Conservation (phyloP, 1,140 invertebrate species). For the Brachionus plicatilis region DNA sequence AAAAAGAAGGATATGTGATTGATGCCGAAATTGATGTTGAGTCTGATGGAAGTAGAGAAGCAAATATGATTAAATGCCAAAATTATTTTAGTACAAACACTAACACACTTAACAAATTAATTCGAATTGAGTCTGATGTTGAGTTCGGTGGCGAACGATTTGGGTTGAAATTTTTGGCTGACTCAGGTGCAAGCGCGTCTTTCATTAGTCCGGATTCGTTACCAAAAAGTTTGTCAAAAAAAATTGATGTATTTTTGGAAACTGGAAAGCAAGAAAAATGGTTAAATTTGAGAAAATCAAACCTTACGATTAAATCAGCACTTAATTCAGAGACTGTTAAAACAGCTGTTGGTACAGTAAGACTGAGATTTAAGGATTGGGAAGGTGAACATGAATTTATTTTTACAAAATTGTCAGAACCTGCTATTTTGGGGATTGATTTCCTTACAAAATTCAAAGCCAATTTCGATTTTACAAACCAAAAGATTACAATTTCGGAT, state of each 20-base stretch:
- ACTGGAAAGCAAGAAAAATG: background rate
- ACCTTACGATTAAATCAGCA: slow-evolving; percentile 4
- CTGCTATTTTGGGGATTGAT: background rate
- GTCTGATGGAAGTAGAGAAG: background rate
- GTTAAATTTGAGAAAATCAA: background rate
- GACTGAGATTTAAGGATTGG: background rate
- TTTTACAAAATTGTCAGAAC: background rate
- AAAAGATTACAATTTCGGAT: background rate
- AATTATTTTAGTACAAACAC: no score
- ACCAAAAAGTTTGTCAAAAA: background rate
- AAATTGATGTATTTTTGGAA: background rate
- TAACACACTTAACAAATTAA: no score
- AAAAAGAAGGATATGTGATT: background rate
- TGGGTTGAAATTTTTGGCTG: background rate
- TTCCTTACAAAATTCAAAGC: background rate
- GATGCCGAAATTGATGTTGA: background rate
- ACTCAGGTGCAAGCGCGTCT: background rate
- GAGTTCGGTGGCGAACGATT: background rate
- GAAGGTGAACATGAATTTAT: slow-evolving; percentile 15
- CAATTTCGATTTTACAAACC: background rate
- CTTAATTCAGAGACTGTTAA: background rate
- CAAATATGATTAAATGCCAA: no score
- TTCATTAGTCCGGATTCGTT: background rate
- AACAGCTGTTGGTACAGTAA: background rate
- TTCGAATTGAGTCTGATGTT: background rate